Evolutionary conservation across 2,888 invertebrate species (phyloP).

Genomic region (Acleris literana): DNA sequence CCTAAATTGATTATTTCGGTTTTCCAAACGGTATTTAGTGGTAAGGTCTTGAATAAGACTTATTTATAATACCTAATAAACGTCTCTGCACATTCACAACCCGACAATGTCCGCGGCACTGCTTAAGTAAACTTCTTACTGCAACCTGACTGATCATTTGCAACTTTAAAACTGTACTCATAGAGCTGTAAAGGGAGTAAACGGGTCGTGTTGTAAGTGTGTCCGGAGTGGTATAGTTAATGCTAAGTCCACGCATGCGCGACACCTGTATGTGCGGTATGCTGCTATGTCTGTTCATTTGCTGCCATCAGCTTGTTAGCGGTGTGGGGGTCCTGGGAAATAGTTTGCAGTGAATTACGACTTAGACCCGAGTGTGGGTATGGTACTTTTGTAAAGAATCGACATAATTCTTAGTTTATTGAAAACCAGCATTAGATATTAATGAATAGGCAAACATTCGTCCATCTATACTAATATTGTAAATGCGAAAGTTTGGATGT

Average conservation of each 20-base stretch:
- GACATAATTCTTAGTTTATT: no score
- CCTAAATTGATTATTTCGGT: no score
- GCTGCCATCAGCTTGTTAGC: slow-evolving; percentile 15
- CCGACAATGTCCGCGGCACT: slow-evolving; percentile 3
- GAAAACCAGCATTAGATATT: no score
- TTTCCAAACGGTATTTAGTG: no score
- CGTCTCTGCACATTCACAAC: neutral
- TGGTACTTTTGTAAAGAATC: no score
- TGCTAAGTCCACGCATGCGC: slow-evolving; percentile 13
- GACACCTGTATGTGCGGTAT: slow-evolving; percentile 23
- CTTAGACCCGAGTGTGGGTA: neutral
- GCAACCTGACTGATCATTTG: neutral
- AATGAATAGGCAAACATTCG: no score
- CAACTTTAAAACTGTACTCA: neutral
- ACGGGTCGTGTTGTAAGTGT: neutral
- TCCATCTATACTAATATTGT: no score
- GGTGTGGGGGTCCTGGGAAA: slow-evolving; percentile 22
- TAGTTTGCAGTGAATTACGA: slow-evolving; percentile 5
- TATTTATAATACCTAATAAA: neutral
- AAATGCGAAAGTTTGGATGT: no score
- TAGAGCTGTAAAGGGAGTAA: neutral
- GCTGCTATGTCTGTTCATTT: slow-evolving; percentile 24
- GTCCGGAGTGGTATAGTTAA: slow-evolving; percentile 7
- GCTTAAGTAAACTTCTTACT: neutral
- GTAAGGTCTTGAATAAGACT: no score